Conservation (phyloP, 2,113 vertebrate genomes). For the Megaptera novaeangliae region DNA sequence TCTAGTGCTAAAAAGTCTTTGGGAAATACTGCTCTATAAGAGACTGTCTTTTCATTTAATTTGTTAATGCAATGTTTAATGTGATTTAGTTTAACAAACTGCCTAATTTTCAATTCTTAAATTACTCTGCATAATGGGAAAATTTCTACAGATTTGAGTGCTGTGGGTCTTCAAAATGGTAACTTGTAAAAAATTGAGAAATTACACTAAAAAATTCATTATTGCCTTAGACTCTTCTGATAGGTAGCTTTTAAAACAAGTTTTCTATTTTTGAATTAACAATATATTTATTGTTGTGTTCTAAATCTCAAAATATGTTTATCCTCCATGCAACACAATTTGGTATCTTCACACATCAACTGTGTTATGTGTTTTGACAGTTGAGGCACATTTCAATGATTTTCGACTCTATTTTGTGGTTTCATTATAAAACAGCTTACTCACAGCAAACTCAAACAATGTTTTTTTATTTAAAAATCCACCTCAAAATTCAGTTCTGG, state of each 20-base stretch:
- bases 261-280: conserved; percentile 12
- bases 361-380: background rate
- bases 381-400: background rate
- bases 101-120: background rate
- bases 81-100: background rate
- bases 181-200: background rate
- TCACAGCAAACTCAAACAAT: conserved; percentile 76
- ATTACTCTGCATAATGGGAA: background rate
- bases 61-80: background rate
- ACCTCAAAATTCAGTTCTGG: conserved; percentile 80
- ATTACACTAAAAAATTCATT: background rate
- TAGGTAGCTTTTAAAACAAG: background rate
- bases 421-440: conserved; percentile 71
- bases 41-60: conserved; percentile 4
- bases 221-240: background rate
- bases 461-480: conserved; percentile 83
- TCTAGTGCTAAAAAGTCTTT: background rate
- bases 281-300: background rate
- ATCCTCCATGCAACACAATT: background rate
- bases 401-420: background rate
- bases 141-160: background rate
- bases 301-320: background rate
- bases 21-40: background rate
- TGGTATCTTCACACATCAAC: background rate
- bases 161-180: background rate